Evolutionary conservation across 2,113 vertebrate species (phyloP).

Genomic region (Brachirus orientalis): DNA sequence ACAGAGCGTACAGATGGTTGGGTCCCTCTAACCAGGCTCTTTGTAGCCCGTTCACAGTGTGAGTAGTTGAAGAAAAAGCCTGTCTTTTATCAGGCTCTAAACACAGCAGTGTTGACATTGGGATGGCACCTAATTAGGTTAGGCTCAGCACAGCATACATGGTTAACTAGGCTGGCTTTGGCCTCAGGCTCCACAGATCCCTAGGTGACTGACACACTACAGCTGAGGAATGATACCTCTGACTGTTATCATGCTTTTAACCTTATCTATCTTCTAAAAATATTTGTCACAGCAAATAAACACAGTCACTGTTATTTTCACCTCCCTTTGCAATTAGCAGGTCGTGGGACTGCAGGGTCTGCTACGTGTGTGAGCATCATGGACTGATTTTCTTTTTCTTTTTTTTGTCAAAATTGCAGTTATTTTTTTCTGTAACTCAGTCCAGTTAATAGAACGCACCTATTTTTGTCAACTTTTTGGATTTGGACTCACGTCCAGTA

Average conservation of each 20-base stretch:
- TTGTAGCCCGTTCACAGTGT: constrained; percentile 64
- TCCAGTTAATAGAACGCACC: no score
- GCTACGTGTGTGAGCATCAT: constrained; percentile 12
- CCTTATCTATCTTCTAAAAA: constrained; percentile 50
- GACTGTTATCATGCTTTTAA: constrained; percentile 52
- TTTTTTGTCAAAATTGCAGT: no score
- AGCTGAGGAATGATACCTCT: constrained; percentile 55
- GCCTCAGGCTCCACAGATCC: constrained; percentile 73
- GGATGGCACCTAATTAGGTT: constrained; percentile 80
- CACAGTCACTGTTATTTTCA: neutral
- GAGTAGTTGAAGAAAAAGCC: constrained; percentile 61
- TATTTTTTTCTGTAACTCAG: no score
- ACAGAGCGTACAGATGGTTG: constrained; percentile 70
- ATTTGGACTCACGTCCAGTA: neutral
- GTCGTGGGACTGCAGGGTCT: constrained; percentile 12
- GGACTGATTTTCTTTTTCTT: neutral
- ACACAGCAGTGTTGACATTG: constrained; percentile 77
- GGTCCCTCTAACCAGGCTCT: constrained; percentile 58
- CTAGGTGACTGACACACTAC: constrained; percentile 68
- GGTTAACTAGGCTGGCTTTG: constrained; percentile 76
- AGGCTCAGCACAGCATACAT: constrained; percentile 71
- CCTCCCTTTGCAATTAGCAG: constrained; percentile 29
- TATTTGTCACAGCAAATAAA: constrained; percentile 24
- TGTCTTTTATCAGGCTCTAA: constrained; percentile 69
- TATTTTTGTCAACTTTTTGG: neutral